Evolutionary conservation across 2,888 invertebrate genomes (phyloP).

Genomic region (Cheilosia vulpina): DNA sequence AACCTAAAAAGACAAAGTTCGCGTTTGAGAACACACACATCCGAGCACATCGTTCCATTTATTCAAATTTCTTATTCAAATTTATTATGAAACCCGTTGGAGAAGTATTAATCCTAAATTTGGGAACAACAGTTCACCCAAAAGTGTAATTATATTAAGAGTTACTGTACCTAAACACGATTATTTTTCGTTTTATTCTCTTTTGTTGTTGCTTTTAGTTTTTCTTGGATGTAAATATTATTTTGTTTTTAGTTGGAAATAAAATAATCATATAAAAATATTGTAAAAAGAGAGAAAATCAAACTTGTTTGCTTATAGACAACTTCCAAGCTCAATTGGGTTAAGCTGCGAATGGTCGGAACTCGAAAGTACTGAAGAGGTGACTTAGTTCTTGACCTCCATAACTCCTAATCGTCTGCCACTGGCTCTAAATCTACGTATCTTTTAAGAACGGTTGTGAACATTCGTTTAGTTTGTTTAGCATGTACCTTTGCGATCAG

Average conservation of each 20-base stretch:
- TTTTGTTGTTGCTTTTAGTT: constrained; percentile 24
- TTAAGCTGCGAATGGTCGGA: too few species aligned
- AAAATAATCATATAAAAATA: constrained; percentile 48
- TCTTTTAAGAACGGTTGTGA: too few species aligned
- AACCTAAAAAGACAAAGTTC: constrained; percentile 18
- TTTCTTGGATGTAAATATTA: constrained; percentile 61
- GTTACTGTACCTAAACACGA: constrained; percentile 26
- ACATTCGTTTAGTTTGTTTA: too few species aligned
- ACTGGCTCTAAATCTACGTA: too few species aligned
- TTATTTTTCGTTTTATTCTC: constrained; percentile 28
- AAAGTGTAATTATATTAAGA: constrained; percentile 52
- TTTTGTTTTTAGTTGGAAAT: constrained; percentile 54
- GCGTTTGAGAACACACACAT: constrained; percentile 15
- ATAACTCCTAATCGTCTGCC: too few species aligned
- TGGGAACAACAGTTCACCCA: constrained; percentile 40
- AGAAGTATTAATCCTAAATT: constrained; percentile 59
- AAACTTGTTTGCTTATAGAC: not conserved
- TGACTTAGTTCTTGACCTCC: too few species aligned
- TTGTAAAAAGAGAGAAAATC: not conserved
- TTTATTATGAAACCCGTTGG: constrained; percentile 42
- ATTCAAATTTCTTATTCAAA: constrained; percentile 41
- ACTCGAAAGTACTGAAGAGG: too few species aligned
- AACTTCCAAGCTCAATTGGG: too few species aligned
- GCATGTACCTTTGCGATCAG: too few species aligned
- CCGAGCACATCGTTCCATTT: constrained; percentile 46